Percentiles rank a stretch among this genome's conserved stretches.
Evolutionary conservation across 1,140 invertebrate species (phyloP).

Genomic region (Mamestra configurata): DNA sequence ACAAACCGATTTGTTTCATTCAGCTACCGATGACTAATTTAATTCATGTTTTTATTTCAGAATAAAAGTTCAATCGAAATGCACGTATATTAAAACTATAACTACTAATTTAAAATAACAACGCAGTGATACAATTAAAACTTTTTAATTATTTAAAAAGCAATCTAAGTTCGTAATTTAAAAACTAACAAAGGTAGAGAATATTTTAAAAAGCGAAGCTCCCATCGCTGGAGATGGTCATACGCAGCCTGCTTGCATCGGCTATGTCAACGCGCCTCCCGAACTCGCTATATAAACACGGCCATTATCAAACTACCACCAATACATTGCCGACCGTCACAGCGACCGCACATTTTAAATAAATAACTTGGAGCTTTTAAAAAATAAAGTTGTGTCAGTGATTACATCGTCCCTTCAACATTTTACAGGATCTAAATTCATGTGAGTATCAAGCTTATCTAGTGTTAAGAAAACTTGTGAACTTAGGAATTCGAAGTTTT

Average conservation of each 20-base stretch:
- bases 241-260: slow-evolving; percentile 66
- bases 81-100: slow-evolving; percentile 1
- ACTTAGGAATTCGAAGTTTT: background rate
- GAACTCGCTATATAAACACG: slow-evolving; percentile 77
- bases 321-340: slow-evolving; percentile 82
- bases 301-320: slow-evolving; percentile 75
- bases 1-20: background rate
- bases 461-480: slow-evolving; percentile 7
- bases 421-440: slow-evolving; percentile 74
- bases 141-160: background rate
- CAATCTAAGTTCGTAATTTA: background rate
- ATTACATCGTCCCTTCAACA: slow-evolving; percentile 65
- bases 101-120: background rate
- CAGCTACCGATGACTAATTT: background rate
- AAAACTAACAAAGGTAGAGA: slow-evolving; percentile 51
- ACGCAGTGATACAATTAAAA: too few relatives aligned
- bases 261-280: slow-evolving; percentile 65
- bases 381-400: slow-evolving; percentile 76
- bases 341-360: slow-evolving; percentile 74
- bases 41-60: slow-evolving; percentile 2
- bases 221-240: slow-evolving; percentile 57
- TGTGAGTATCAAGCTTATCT: slow-evolving; percentile 66
- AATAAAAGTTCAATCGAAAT: slow-evolving; percentile 19
- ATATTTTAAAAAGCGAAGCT: slow-evolving; percentile 54
- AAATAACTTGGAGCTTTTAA: slow-evolving; percentile 63